These are phyloP conservation scores for Epicauta chinensis DNA, from an alignment of 1,140 invertebrate species.

Conservation along the genomic window DNA sequence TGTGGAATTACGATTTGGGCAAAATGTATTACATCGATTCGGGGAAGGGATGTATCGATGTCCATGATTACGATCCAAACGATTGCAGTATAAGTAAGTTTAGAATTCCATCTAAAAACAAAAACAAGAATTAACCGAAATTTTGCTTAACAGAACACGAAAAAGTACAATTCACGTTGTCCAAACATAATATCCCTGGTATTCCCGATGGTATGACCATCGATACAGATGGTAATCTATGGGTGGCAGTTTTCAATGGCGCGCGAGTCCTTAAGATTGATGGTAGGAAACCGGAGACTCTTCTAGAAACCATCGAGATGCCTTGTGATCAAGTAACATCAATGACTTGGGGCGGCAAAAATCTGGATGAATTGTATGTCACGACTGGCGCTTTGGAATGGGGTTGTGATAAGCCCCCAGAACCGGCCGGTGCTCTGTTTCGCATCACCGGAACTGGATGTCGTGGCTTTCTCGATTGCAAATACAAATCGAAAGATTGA, in stretches of 20 bases:
- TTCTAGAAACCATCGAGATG: conserved; percentile 26
- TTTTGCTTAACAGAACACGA: conserved; percentile 23
- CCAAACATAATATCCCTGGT: conserved; percentile 29
- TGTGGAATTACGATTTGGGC: conserved; percentile 61
- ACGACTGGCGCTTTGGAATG: conserved; percentile 50
- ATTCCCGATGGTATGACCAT: conserved; percentile 64
- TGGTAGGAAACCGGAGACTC: conserved; percentile 33
- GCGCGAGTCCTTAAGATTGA: conserved; percentile 28
- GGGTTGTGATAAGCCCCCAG: conserved; percentile 19
- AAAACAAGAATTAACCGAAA: background rate
- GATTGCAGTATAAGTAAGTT: too few species aligned
- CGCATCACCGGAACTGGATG: conserved; percentile 24
- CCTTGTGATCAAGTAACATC: conserved; percentile 56
- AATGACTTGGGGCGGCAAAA: conserved; percentile 68
- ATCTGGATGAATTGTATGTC: conserved; percentile 68
- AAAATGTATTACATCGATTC: conserved; percentile 73
- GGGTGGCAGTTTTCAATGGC: conserved; percentile 52
- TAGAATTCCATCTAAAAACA: background rate
- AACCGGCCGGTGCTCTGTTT: conserved; percentile 26
- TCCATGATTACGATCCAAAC: conserved; percentile 50
- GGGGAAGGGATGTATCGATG: conserved; percentile 53
- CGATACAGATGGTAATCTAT: conserved; percentile 55
- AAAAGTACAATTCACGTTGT: conserved; percentile 25
- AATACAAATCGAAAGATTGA: conserved; percentile 2
- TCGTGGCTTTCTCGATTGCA: conserved; percentile 24